Base-by-base conservation (phyloP, 2,113 vertebrate genomes). In the Cinclus cinclus region DNA sequence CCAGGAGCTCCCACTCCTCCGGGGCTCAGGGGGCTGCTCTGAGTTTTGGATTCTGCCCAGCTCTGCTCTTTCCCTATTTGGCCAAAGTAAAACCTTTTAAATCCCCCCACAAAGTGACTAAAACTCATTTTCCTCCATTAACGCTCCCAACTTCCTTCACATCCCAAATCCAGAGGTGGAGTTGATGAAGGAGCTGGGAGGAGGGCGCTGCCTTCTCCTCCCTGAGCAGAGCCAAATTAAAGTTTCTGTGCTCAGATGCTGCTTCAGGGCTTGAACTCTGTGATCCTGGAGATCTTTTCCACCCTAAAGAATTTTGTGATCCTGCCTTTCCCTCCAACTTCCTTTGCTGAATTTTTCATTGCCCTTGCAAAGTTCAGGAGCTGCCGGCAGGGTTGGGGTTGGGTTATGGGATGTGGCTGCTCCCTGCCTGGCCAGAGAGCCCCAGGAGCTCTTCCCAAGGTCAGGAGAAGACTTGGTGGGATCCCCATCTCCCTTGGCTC, bases 281-380 rank as follows among this genome's bases (percentile, higher is more conserved):
- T 7, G 46, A 10, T 41, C 24, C 30, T 15, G 39, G 69, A 53
- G 39, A 6, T 4, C 28, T 82, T 82, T 75, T 14, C 78, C 78
- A 25, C 11, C 53, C 69, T 2, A 2, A n/a, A 22, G 10, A 10
- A n/a, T 52, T 39, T 78, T 8, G 0, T 4, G 39, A 10, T 22
- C 71, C 53, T 30, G 6, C 8, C 3, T 18, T 53, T 53, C 52
- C 18, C 65, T 42, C 71, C 39, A 7, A 0, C n/a, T 1, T 6
- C 58, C 47, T 87, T 62, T 42, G 46, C 73, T 83, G 86, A 53
- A 80, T 71, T 90, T 94, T 73, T n/a, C 78, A 37, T 27, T 24
- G 21, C 31, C 47, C 53, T 2, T 0, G 4, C n/a, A 25, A 58
- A 27, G 17, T 59, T 44, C 18, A 0, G 2, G 67, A 73, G 78